Evolutionary conservation across 2,797 vertebrate genomes (phyloP).

Genomic region (Betta splendens): DNA sequence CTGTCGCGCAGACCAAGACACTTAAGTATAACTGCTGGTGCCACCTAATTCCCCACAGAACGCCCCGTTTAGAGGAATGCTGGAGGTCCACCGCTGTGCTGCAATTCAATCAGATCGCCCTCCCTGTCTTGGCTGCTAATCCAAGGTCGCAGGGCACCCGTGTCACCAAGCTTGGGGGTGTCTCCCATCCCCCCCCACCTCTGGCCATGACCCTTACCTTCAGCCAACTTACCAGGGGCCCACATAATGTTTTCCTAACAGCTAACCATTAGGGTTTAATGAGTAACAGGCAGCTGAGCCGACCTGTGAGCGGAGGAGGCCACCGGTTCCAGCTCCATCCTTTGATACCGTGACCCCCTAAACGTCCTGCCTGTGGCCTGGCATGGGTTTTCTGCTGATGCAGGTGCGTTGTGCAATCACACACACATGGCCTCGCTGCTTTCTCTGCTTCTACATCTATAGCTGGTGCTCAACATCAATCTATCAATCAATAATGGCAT

Average conservation of each 20-base stretch:
- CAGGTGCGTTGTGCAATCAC: conserved; percentile 53
- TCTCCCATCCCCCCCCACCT: conserved; percentile 24
- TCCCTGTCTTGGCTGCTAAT: conserved; percentile 48
- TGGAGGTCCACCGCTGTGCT: conserved; percentile 43
- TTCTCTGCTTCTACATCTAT: conserved; percentile 6
- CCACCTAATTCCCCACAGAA: conserved; percentile 39
- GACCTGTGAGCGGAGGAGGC: conserved; percentile 60
- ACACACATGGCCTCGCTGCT: conserved; percentile 6
- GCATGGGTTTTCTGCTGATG: conserved; percentile 26
- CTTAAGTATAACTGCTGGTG: conserved; percentile 40
- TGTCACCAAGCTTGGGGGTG: conserved; percentile 26
- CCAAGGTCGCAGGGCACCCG: conserved; percentile 30
- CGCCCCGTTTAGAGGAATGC: conserved; percentile 41
- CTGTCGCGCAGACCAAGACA: conserved; percentile 58
- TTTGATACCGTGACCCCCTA: conserved; percentile 56
- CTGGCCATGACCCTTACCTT: conserved; percentile 61
- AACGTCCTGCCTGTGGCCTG: conserved; percentile 32
- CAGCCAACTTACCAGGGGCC: conserved; percentile 56
- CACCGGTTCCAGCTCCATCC: conserved; percentile 26
- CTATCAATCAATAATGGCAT: conserved; percentile 13
- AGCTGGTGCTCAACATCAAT: conserved; percentile 2
- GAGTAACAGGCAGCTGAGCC: conserved; percentile 65
- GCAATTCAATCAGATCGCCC: conserved; percentile 57
- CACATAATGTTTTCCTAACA: conserved; percentile 70
- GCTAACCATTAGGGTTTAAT: conserved; percentile 78